These are phyloP conservation scores for Mormyrus lacerda DNA, from an alignment of 2,113 vertebrate species.

Conservation along the genomic window DNA sequence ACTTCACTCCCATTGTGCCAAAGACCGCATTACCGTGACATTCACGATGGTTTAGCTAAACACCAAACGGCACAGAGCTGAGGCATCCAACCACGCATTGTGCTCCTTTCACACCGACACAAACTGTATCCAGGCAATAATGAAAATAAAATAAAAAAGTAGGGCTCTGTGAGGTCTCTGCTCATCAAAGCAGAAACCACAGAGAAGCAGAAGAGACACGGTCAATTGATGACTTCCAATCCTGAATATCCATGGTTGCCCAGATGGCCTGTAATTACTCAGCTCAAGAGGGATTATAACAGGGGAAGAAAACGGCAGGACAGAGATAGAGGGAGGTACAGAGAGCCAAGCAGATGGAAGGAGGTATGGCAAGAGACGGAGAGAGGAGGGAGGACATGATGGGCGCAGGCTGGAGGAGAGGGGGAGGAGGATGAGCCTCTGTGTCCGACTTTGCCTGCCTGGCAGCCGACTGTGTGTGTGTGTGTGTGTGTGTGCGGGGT, in stretches of 20 bases:
- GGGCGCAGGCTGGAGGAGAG: not conserved
- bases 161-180: not conserved
- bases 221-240: conserved; percentile 54
- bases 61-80: not conserved
- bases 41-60: not conserved
- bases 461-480: not conserved
- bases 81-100: not conserved
- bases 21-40: not conserved
- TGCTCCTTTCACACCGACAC: not conserved
- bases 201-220: conserved; percentile 21
- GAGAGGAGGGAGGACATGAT: conserved; percentile 11
- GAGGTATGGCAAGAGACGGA: conserved; percentile 18
- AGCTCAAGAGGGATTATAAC: conserved; percentile 56
- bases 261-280: conserved; percentile 65
- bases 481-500: not conserved
- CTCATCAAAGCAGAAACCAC: not conserved
- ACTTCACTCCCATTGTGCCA: not conserved
- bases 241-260: conserved; percentile 53
- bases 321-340: conserved; percentile 24
- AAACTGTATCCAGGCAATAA: not conserved
- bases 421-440: not conserved
- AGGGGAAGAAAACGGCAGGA: conserved; percentile 26
- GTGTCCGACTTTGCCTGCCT: not conserved
- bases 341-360: conserved; percentile 11
- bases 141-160: not conserved